Base-by-base conservation (phyloP, 2,888 invertebrate species). In the Philereme vetulata region DNA sequence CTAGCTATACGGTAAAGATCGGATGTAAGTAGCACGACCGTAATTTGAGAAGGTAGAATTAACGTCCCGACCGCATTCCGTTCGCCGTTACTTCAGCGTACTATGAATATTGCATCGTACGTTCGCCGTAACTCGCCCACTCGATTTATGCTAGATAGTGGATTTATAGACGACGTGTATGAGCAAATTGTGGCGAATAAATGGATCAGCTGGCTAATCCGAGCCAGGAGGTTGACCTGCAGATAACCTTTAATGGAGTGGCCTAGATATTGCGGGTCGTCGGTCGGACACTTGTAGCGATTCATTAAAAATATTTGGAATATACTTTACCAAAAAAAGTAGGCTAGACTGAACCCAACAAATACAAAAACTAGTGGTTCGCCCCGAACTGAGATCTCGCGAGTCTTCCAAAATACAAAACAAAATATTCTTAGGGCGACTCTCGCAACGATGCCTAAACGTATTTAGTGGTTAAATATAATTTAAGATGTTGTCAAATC, bases 61-160 rank as follows among this genome's bases (percentile, higher is more conserved):
- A 46, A 60, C 51, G 50, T 46, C 36, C 42, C 50, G 46, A 42
- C 50, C 52, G 53, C 33, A 21, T 32, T 56, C 42, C 35, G 49
- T 46, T 50, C 36, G 45, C 46, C 44, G 48, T 56, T 56, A 44
- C 56, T 56, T 46, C 45, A 45, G 46, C 35, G 7, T 51, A 49
- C 42, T 50, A 53, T 61, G 42, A 56, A 61, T 61, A 61, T 61
- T 56, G 52, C 53, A 61, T 44, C 36, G 51, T 54, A 43, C 43
- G 45, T 9, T 44, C 1, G 44, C 38, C 35, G 38, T 43, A 4
- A 11, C 54, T 35, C 44, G 32, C 10, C 44, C 21, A 44, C 44
- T 44, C 43, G 40, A 35, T 44, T 49, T 49, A 48, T 53, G 9
- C 35, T 46, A 35, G 10, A 34, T 21, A 21, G 45, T 54, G n/a